A percentile compares a stretch with the other conserved stretches of the same genome.
These are phyloP conservation scores for Myotis brandtii DNA, from an alignment of 2,113 vertebrate species.

Conservation along the genomic window DNA sequence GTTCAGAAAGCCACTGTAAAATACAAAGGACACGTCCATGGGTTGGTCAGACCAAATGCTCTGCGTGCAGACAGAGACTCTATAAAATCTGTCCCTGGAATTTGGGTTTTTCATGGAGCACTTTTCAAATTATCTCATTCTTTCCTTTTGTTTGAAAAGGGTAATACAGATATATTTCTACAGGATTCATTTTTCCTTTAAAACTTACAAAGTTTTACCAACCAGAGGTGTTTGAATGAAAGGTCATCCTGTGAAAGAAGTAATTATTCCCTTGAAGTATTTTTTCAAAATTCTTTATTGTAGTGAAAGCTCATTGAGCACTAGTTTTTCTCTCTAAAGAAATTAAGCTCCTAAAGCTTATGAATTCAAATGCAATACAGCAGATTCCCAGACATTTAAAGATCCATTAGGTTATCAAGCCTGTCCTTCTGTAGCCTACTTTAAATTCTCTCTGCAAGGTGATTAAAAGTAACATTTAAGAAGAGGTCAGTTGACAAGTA, in stretches of 20 bases:
- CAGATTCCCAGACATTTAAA: constrained; percentile 55
- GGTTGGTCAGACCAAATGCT: neutral
- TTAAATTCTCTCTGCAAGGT: constrained; percentile 63
- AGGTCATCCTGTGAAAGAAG: constrained; percentile 65
- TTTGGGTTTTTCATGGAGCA: neutral
- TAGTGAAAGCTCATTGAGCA: constrained; percentile 44
- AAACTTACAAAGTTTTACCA: constrained; percentile 56
- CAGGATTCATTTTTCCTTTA: constrained; percentile 40
- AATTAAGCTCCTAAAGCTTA: constrained; percentile 60
- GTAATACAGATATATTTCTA: neutral
- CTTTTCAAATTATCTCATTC: constrained; percentile 11
- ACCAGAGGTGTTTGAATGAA: constrained; percentile 49
- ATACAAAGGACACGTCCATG: neutral
- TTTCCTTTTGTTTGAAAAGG: constrained; percentile 34
- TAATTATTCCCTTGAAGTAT: constrained; percentile 53
- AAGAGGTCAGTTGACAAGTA: constrained; percentile 75
- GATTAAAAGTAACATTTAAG: constrained; percentile 79
- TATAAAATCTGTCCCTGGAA: neutral
- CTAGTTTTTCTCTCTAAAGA: constrained; percentile 49
- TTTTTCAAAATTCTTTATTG: constrained; percentile 46
- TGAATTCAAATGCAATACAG: constrained; percentile 50
- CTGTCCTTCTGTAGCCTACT: constrained; percentile 56
- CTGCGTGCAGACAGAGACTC: neutral
- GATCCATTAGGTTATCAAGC: constrained; percentile 64
- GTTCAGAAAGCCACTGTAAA: rapidly evolving